These are phyloP conservation scores for Myodes glareolus DNA, from an alignment of 2,113 vertebrate genomes.

Conservation along the genomic window DNA sequence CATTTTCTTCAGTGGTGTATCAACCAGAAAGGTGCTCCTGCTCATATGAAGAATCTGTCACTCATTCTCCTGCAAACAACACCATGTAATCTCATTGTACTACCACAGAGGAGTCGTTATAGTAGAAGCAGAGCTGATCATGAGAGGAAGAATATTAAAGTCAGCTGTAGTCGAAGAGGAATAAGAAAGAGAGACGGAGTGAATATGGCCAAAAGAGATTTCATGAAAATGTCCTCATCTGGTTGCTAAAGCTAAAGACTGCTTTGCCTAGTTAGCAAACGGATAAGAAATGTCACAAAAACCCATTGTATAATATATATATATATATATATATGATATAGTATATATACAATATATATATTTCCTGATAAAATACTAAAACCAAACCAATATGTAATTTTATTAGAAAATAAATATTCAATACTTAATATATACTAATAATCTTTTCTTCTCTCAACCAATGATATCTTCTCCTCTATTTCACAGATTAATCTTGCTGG, in stretches of 20 bases:
- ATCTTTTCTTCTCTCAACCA: neutral
- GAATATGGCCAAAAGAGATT: neutral
- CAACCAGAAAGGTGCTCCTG: too few species aligned
- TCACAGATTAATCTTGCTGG: neutral
- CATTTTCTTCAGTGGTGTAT: neutral
- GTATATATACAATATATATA: neutral
- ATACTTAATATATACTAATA: neutral
- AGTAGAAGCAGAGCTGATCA: neutral
- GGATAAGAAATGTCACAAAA: neutral
- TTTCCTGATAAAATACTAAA: neutral
- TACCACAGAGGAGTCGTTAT: neutral
- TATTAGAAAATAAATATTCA: neutral
- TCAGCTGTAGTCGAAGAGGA: too few species aligned
- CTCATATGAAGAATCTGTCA: neutral
- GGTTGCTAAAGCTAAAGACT: neutral
- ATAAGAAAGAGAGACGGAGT: too few species aligned
- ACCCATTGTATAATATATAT: neutral
- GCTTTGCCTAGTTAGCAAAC: neutral
- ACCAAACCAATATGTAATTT: neutral
- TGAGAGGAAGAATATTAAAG: neutral
- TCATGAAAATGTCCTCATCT: neutral
- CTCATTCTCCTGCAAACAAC: neutral
- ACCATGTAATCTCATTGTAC: too few species aligned
- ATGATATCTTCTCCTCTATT: neutral
- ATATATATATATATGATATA: too few species aligned